Base-by-base conservation (phyloP, 2,797 vertebrate genomes). In the Botia kubotai region DNA sequence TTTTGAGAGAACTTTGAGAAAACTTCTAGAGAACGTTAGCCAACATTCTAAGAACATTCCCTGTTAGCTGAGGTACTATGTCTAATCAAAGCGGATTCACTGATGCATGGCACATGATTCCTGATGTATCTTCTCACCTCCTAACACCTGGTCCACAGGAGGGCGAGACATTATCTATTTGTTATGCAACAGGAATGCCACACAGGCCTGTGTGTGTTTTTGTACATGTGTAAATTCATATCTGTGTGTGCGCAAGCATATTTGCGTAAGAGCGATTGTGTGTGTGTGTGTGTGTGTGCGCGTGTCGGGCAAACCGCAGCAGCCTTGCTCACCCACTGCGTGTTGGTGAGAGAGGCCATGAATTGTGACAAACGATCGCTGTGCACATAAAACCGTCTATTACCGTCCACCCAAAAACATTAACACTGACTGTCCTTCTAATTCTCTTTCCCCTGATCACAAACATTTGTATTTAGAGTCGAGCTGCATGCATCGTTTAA, bases 221-320 rank as follows among this genome's bases (percentile, higher is more conserved):
- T 75, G 67, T 29, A 26, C 53, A 60, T 26, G 60, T 63, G 57
- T 63, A 65, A 70, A 66, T 57, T 58, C 53, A 62, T 29, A 65
- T 80, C 62, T 57, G 62, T 73, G 62, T 80, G 71, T 74, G 52
- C 52, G 46, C 73, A 71, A 65, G 74, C 67, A 8, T 65, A 46
- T 76, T 63, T 76, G 57, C 2, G 46, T 46, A 46, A 53, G 79
- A 69, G 26, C 29, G 70, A 57, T 5, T 73, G 17, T 1, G 21
- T 12, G 2, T 74, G n/a, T 2, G 48, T 14, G 5, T 33, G 60
- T 63, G 70, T 73, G n/a, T 2, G 48, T 14, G 5, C 33, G 70
- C 53, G 71, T 68, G 52, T 75, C 63, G 36, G 43, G 65, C 53
- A 33, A 63, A 67, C 72, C 55, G n/a, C 50, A 52, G 50, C 50